Base-by-base conservation (phyloP, 2,113 vertebrate species). In the Morone chrysops region DNA sequence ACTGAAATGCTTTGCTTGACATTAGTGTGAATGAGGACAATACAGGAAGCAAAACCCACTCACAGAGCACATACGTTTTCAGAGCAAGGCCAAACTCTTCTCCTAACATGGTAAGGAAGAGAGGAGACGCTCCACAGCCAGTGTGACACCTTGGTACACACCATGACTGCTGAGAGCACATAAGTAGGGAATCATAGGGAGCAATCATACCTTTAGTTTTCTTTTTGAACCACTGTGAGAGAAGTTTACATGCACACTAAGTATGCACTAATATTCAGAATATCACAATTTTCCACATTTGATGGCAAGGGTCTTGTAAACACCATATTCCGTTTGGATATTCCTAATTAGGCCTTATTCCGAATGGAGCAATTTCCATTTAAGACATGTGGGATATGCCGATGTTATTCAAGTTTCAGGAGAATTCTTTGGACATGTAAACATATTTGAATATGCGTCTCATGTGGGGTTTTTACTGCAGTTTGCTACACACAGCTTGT, bases 31-130 rank as follows among this genome's bases (percentile, higher is more conserved):
- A 57, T 25, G 8, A 22, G 16, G 56, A 76, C 53, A 41, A 75
- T 7, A 8, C 59, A 40, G 69, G 69, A 75, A 67, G 61, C 51
- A 7, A 41, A 43, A 62, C 59, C n/a, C 57, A 48, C 60, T 71
- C 68, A 25, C 16, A 11, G 31, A 54, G 56, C 50, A 17, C 25
- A 14, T 47, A 18, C 0, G 1, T 47, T 61, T 51, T 25, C 57
- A 78, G 65, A 69, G 48, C 10, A 7, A 56, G 54, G 62, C 57
- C 43, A 7, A 17, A 40, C 56, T 63, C 54, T 4, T 53, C 57
- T 70, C 62, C 81, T 67, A 69, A 78, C 59, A 82, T 66, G 63
- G 57, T 14, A 65, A 74, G 53, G 25, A 80, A 14, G 25, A 57
- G 40, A 74, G 40, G 62, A 80, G 48, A 74, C 47, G 6, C 45